phyloP scores from a whole-genome alignment of 2,888 invertebrate species.

The Diplolepis rosae region DNA sequence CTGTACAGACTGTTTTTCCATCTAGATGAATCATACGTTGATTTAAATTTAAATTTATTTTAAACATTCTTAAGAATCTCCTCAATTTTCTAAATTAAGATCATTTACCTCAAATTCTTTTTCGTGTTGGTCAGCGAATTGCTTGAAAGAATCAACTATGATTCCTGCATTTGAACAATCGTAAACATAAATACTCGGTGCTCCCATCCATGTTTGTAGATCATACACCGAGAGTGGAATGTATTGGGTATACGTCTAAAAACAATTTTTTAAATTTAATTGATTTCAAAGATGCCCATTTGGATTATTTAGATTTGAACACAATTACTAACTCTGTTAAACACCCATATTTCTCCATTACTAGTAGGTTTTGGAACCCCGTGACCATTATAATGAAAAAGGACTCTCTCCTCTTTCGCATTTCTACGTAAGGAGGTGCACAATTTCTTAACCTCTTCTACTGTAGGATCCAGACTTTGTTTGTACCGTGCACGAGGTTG shows the following conservation, averaged over 20 bases:
- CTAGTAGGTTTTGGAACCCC: conserved; percentile 98
- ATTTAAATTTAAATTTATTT: background rate
- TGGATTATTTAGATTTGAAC: background rate
- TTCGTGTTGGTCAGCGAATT: conserved; percentile 94
- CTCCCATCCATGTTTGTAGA: conserved; percentile 99
- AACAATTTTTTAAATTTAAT: conserved; percentile 42
- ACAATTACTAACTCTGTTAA: conserved; percentile 86
- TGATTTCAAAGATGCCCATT: background rate
- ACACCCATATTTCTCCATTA: conserved; percentile 99
- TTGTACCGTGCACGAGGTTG: conserved; percentile 98
- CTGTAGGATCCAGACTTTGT: conserved; percentile 96
- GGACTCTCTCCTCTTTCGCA: conserved; percentile 97
- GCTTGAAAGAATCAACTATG: conserved; percentile 92
- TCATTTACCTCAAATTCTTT: conserved; percentile 81
- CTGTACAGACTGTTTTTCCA: conserved; percentile 67
- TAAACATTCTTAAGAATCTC: background rate
- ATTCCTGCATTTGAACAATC: conserved; percentile 99
- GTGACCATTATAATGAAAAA: conserved; percentile 99
- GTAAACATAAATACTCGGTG: conserved; percentile 98
- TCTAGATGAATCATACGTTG: conserved; percentile 49
- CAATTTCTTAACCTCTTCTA: conserved; percentile 97
- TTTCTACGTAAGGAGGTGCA: conserved; percentile 95
- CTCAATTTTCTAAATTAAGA: conserved; percentile 5
- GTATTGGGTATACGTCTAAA: conserved; percentile 97
- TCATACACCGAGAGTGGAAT: conserved; percentile 99